phyloP scores from a whole-genome alignment of 2,113 vertebrate species.

The Aldabrachelys gigantea region DNA sequence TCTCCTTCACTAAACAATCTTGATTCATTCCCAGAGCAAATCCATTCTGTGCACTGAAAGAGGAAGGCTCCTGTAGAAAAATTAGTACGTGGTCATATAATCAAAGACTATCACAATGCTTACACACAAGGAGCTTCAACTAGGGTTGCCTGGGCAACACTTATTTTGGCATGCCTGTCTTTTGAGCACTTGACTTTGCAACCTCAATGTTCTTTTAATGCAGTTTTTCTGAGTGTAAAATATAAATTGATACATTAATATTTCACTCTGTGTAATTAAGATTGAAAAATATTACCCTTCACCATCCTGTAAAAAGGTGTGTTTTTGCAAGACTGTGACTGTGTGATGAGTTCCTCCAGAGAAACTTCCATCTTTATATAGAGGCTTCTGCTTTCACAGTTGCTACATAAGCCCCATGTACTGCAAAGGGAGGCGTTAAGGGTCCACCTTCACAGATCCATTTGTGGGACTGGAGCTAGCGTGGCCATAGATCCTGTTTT shows the following conservation, averaged over 20 bases:
- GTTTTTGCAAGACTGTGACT: background rate
- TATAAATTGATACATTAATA: background rate
- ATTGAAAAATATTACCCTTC: background rate
- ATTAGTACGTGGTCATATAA: too few species aligned
- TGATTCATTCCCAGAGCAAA: too few species aligned
- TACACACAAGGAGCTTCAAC: background rate
- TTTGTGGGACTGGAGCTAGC: background rate
- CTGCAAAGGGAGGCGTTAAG: background rate
- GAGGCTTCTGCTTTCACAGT: background rate
- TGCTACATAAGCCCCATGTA: background rate
- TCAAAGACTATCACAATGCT: background rate
- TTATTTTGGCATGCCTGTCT: background rate
- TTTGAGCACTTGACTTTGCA: background rate
- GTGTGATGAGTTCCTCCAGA: background rate
- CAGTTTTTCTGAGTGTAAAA: background rate
- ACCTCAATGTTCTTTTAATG: background rate
- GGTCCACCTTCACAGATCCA: background rate
- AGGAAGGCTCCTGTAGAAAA: too few species aligned
- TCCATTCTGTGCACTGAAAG: too few species aligned
- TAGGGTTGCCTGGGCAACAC: background rate
- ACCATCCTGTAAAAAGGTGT: background rate
- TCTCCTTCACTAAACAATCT: too few species aligned
- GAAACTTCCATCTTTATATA: background rate
- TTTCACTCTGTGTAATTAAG: background rate
- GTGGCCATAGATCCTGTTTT: too few species aligned